These are phyloP conservation scores for Nemopilema nomurai DNA, from an alignment of 30 jellyfish, hydroid and myxozoan species.

Conservation along the genomic window DNA sequence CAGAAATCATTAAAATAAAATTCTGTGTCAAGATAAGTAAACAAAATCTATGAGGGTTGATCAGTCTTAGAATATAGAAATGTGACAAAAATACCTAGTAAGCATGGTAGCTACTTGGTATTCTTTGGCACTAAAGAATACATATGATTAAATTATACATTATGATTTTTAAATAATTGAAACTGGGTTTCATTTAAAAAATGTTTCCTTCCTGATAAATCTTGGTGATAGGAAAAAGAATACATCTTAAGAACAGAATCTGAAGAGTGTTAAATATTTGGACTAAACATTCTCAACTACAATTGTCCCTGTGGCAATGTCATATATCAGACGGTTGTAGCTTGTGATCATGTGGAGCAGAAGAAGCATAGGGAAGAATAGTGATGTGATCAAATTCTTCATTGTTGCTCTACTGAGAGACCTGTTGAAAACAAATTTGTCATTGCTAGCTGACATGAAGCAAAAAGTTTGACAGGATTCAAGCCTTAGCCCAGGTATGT, in stretches of 20 bases:
- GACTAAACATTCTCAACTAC: conserved; percentile 50
- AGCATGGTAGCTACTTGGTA: no score
- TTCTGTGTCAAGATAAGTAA: neutral
- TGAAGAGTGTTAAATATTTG: neutral
- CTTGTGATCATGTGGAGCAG: conserved; percentile 67
- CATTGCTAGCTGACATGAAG: no score
- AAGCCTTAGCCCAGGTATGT: no score
- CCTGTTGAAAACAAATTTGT: conserved; percentile 41
- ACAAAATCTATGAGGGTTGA: no score
- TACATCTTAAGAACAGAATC: neutral
- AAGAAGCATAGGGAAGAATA: conserved; percentile 84
- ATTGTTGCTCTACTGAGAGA: conserved; percentile 78
- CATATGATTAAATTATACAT: no score
- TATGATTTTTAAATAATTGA: no score
- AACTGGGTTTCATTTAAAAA: no score
- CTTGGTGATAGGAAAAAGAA: neutral
- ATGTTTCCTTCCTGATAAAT: neutral
- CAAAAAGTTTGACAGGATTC: neutral
- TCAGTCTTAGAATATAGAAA: no score
- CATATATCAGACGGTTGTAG: conserved; percentile 80
- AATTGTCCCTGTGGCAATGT: conserved; percentile 79
- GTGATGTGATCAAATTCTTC: conserved; percentile 77
- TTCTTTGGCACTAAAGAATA: no score
- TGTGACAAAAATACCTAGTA: no score
- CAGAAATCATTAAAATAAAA: neutral